A percentile compares a stretch with the other conserved stretches of the same genome.
Evolutionary conservation across 1,140 invertebrate species (phyloP).

Genomic region (Ceratosolen solmsi): DNA sequence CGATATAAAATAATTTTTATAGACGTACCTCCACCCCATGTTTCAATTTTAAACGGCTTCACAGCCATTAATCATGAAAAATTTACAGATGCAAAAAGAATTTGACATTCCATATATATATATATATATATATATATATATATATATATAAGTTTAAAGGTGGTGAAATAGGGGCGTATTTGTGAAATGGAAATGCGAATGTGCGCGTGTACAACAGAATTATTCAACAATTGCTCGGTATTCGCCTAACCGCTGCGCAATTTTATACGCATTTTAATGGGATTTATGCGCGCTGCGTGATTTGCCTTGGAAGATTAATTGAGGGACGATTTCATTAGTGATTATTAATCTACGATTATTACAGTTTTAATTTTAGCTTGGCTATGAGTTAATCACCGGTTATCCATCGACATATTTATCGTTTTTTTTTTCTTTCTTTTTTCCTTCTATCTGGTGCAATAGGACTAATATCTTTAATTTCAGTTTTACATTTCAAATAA

Average conservation of each 20-base stretch:
- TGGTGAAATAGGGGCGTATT: not conserved
- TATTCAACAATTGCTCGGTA: slow-evolving; percentile 41
- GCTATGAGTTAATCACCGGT: not conserved
- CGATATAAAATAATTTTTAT: not conserved
- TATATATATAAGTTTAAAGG: too few relatives aligned
- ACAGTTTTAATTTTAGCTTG: slow-evolving; percentile 25
- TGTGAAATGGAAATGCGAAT: slow-evolving; percentile 17
- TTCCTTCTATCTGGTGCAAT: slow-evolving; percentile 30
- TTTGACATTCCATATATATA: too few relatives aligned
- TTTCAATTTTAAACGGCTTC: slow-evolving; percentile 9
- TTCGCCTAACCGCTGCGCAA: slow-evolving; percentile 26
- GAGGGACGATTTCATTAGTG: slow-evolving; percentile 41
- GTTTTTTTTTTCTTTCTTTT: not conserved
- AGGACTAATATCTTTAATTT: slow-evolving; percentile 40
- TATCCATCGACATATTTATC: slow-evolving; percentile 1
- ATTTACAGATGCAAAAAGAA: not conserved
- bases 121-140: too few relatives aligned
- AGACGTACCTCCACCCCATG: not conserved
- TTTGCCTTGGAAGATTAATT: slow-evolving; percentile 42
- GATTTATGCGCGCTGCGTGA: slow-evolving; percentile 38
- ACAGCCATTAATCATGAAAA: not conserved
- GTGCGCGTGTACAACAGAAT: slow-evolving; percentile 38
- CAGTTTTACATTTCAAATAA: not conserved
- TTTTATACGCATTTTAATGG: slow-evolving; percentile 50
- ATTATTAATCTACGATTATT: slow-evolving; percentile 27